Evolutionary conservation across 1,140 invertebrate species (phyloP), one percentile per base, ranked within the genome.

Genomic region (Drosophila serrata): DNA sequence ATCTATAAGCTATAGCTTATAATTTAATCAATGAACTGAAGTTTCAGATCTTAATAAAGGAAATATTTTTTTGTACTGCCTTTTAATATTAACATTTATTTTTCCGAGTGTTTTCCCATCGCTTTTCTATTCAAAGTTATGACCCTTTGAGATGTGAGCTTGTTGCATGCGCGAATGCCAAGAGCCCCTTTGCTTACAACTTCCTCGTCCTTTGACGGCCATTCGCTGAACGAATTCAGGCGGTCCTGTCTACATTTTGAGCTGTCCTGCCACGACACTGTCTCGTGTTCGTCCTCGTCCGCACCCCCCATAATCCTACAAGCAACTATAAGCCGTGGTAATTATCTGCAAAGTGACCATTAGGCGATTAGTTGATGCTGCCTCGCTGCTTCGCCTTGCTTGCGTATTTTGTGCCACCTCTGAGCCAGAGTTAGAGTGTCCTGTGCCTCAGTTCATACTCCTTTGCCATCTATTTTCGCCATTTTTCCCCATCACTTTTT

Each of bases 341-440:
- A 90, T 90, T 90, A 90, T 91, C 85, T 90, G 85, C 86, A 90
- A 90, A 90, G 86, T 90, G 85, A 90, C 85, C 85, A 90, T 90
- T 90, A 90, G 87, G 79, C 81, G 85, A 90, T 90, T 90, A 90
- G 85, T 79, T 90, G 85, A 76, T 68, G 65, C 70, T 82, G 69
- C 62, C 64, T 59, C 45, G 82, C 35, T 77, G 53, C 70, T 43
- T 58, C 67, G 61, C 46, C 24, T 58, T 55, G 40, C 46, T 58
- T 65, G 45, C 75, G 24, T 55, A 42, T 43, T 43, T 72, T 5
- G 31, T 5, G 13, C 48, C 35, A 40, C 29, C 22, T 24, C 46
- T 17, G 27, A 29, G 46, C 5, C 24, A n/a, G 51, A 37, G 27
- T 8, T 29, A 12, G 27, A 40, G 27, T 45, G 37, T 37, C 19